Conservation (phyloP, 2,797 vertebrate species). For the Danio albolineatus region DNA sequence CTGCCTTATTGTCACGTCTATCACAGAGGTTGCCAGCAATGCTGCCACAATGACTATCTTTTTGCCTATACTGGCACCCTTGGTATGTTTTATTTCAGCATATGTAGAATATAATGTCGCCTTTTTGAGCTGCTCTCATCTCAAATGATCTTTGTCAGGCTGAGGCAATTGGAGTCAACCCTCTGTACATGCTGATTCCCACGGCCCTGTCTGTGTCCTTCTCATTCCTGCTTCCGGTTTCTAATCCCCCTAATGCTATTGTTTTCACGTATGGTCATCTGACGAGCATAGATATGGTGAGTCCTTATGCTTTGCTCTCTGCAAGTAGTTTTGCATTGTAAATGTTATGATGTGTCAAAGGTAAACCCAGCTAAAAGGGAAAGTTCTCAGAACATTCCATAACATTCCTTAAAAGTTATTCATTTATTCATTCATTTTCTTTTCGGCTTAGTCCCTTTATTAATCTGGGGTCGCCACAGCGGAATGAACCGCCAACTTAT, state of each 20-base stretch:
- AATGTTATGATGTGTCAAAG: not conserved
- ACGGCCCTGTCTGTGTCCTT: constrained; percentile 90
- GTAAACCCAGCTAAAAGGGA: too few relatives aligned
- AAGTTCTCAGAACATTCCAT: too few relatives aligned
- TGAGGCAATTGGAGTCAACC: constrained; percentile 89
- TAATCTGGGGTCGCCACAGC: too few relatives aligned
- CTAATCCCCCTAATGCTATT: constrained; percentile 91
- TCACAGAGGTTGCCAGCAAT: constrained; percentile 94
- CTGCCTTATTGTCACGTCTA: constrained; percentile 87
- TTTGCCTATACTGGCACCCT: constrained; percentile 88
- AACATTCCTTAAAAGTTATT: too few relatives aligned
- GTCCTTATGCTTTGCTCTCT: constrained; percentile 57
- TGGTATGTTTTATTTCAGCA: constrained; percentile 80
- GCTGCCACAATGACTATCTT: constrained; percentile 91
- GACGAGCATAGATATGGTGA: constrained; percentile 88
- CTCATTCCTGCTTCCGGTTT: constrained; percentile 90
- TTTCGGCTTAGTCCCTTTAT: too few relatives aligned
- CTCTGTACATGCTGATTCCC: constrained; percentile 90
- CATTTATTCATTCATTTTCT: too few relatives aligned
- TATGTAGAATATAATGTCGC: not conserved
- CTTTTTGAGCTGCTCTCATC: constrained; percentile 14
- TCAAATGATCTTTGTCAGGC: constrained; percentile 73
- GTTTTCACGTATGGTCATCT: constrained; percentile 92
- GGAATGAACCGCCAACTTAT: too few relatives aligned
- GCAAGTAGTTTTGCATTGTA: not conserved